Evolutionary conservation across 2,113 vertebrate species (phyloP), one percentile per base, ranked within the genome.

Genomic region (Dipodomys ordii): DNA sequence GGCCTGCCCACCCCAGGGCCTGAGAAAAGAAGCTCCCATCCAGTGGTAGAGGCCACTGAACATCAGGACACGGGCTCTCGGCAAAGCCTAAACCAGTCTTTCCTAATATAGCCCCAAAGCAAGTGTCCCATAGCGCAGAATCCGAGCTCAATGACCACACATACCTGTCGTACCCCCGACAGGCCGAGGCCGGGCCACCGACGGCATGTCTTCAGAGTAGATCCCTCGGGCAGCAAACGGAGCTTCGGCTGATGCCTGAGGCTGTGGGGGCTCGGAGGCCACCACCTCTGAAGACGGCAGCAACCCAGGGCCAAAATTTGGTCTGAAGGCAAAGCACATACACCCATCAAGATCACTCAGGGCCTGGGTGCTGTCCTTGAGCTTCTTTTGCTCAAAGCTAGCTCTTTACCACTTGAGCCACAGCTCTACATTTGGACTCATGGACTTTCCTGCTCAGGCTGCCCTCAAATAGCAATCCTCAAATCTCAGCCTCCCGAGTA

Each of bases 121-220:
- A 28, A 53, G 25, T 4, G 2, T 25, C 77, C 35, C 6, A 35
- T 1, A 27, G 28, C 12, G 27, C 44, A 60, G 67, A 82, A 89
- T 7, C n/a, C 74, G 74, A 83, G 23, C 46, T 65, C 25, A 49
- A 22, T 0, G 12, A 1, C 22, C 60, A 30, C 4, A 23, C 4
- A 22, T 98, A 99, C 99, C 99, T 99, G 99, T 98, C 77, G 99
- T 99, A 95, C 99, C 98, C 93, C 99, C 99, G 7, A 99, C 99
- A 16, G 99, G 99, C 27, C 99, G 98, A 3, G 99, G 99, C 78
- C 99, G 98, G 94, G 98, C 99, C 86, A 99, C 99, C 0, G 99
- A 98, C 0, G 98, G 98, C 88, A 98, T 92, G 91, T 99, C 99
- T 27, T 99, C 99, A 0, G 98, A 46, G 96, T 99, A 99, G 4